A percentile compares a stretch with the other conserved stretches of the same genome.
Evolutionary conservation across 2,888 invertebrate species (phyloP).

Genomic region (Tridacna gigas): DNA sequence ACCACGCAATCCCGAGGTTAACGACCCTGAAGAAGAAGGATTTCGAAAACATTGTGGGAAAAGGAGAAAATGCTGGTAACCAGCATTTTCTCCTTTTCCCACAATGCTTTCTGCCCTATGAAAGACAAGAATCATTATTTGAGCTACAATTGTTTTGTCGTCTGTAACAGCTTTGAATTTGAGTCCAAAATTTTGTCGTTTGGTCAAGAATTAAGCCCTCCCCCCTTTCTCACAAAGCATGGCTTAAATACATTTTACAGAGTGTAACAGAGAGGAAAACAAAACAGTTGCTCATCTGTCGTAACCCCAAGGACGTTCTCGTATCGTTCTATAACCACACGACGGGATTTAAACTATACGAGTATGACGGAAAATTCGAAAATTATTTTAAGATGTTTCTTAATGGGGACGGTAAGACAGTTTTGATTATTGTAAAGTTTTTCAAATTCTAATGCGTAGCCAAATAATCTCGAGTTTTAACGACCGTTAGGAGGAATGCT

Average conservation of each 20-base stretch:
- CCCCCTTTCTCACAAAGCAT: not conserved
- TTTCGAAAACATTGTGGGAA: not conserved
- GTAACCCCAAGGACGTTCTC: constrained; percentile 52
- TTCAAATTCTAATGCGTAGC: no score
- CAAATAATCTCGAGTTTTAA: not conserved
- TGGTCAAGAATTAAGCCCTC: no score
- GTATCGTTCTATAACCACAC: constrained; percentile 52
- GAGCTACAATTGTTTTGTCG: no score
- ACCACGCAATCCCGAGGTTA: not conserved
- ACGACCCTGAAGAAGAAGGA: not conserved
- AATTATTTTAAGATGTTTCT: constrained; percentile 46
- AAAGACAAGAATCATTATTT: no score
- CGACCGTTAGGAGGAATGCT: not conserved
- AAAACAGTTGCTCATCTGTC: constrained; percentile 26
- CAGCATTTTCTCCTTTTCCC: not conserved
- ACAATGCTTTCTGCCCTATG: not conserved
- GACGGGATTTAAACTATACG: constrained; percentile 30
- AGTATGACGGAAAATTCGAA: constrained; percentile 53
- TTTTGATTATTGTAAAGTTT: not conserved
- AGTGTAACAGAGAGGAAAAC: constrained; percentile 2
- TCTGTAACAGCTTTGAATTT: no score
- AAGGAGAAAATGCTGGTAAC: not conserved
- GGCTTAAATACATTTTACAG: not conserved
- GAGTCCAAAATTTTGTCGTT: no score
- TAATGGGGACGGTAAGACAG: constrained; percentile 39